Conservation (phyloP, 2,113 vertebrate genomes). For the Irena cyanogastra region DNA sequence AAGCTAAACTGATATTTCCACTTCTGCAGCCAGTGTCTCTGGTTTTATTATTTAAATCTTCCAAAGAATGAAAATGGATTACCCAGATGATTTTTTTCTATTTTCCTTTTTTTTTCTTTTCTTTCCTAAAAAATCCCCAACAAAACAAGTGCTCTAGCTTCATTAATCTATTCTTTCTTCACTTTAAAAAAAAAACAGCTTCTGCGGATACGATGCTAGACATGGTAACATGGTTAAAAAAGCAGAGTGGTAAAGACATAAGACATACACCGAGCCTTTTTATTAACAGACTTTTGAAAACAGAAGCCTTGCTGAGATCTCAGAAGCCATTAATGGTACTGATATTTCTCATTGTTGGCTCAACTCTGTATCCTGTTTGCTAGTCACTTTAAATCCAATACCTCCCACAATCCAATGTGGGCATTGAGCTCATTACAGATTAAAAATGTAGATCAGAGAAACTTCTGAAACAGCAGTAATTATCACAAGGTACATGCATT, state of each 20-base stretch:
- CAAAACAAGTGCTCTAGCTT: neutral
- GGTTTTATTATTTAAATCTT: conserved; percentile 13
- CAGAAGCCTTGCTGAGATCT: neutral
- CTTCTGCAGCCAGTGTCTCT: neutral
- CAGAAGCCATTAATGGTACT: neutral
- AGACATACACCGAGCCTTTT: neutral
- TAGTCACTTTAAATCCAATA: neutral
- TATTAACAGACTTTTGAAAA: neutral
- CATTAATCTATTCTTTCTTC: neutral
- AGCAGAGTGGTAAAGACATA: neutral
- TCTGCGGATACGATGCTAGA: neutral
- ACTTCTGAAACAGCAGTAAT: neutral
- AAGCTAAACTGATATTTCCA: conserved; percentile 19
- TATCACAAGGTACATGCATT: neutral
- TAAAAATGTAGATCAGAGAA: neutral
- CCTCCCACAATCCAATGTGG: neutral
- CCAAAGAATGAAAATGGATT: conserved; percentile 38
- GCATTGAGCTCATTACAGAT: neutral
- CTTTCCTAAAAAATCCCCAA: neutral
- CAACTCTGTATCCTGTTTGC: neutral
- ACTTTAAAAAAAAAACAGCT: neutral
- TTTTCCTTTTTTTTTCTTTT: neutral
- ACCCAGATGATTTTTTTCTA: neutral
- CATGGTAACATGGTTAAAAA: neutral
- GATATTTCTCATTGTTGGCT: neutral